Conservation (phyloP, 1,140 invertebrate species). For the Apis florea region DNA sequence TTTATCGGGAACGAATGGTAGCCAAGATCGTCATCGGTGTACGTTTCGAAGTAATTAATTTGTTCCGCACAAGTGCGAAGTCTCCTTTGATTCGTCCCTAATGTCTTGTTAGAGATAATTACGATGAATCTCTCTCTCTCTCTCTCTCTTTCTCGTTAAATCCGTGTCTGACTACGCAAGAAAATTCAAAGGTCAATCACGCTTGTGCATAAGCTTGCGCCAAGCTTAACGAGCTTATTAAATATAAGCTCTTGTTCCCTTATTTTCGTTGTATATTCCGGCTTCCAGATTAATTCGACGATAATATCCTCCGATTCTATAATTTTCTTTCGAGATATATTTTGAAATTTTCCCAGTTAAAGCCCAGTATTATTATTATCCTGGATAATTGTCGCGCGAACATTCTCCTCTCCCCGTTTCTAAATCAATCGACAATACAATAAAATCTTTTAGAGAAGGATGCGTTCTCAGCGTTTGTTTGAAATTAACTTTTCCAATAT, state of each 20-base stretch:
- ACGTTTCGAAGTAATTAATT: slow-evolving; percentile 38
- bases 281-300: no score
- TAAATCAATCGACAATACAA: no score
- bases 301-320: no score
- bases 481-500: no score
- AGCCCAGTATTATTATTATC: no score
- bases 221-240: not conserved
- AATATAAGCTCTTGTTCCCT: no score
- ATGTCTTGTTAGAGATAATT: slow-evolving; percentile 49
- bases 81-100: slow-evolving; percentile 37
- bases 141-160: slow-evolving; percentile 8
- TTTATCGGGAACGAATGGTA: slow-evolving; percentile 3
- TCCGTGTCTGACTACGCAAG: not conserved
- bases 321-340: no score
- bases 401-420: no score
- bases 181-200: not conserved
- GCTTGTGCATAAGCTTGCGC: not conserved
- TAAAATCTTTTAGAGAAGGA: no score
- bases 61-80: slow-evolving; percentile 14
- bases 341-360: no score
- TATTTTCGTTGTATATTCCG: not conserved
- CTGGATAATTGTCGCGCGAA: no score
- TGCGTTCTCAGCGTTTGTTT: no score
- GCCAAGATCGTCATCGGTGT: not conserved
- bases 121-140: slow-evolving; percentile 22